Conservation (phyloP, 2,888 invertebrate species). For the Limenitis camilla region DNA sequence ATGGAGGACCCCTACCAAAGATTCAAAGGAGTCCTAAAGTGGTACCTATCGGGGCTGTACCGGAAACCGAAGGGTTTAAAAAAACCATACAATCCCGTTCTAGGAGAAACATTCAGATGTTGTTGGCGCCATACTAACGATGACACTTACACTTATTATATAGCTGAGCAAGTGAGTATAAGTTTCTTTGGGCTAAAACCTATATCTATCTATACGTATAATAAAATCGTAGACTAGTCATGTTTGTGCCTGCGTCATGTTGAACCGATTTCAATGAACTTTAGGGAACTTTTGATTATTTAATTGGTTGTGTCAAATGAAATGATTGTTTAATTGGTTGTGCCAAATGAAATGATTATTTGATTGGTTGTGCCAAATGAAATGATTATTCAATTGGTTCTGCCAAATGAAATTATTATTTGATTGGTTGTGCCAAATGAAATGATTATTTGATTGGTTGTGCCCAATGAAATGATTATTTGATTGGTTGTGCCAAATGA, state of each 20-base stretch:
- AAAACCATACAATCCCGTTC: slow-evolving; percentile 96
- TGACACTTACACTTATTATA: slow-evolving; percentile 90
- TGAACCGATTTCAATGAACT: too few relatives aligned
- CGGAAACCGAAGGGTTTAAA: slow-evolving; percentile 96
- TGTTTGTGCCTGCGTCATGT: background rate
- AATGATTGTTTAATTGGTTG: too few relatives aligned
- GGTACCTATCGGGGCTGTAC: slow-evolving; percentile 94
- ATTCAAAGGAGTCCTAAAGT: slow-evolving; percentile 90
- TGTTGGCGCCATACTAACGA: slow-evolving; percentile 87
- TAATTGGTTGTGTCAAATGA: too few relatives aligned
- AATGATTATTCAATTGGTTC: too few relatives aligned
- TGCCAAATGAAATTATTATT: too few relatives aligned
- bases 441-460: too few relatives aligned
- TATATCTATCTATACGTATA: background rate
- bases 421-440: too few relatives aligned
- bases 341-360: too few relatives aligned
- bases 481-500: too few relatives aligned
- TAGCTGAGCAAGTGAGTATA: slow-evolving; percentile 88
- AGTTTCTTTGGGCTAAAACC: background rate
- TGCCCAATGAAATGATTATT: too few relatives aligned
- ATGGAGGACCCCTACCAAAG: slow-evolving; percentile 91
- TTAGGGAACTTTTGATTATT: too few relatives aligned
- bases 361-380: too few relatives aligned
- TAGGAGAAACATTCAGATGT: slow-evolving; percentile 94
- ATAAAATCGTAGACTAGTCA: background rate